Evolutionary conservation across 2,888 invertebrate species (phyloP).

Genomic region (Leucoma salicis): DNA sequence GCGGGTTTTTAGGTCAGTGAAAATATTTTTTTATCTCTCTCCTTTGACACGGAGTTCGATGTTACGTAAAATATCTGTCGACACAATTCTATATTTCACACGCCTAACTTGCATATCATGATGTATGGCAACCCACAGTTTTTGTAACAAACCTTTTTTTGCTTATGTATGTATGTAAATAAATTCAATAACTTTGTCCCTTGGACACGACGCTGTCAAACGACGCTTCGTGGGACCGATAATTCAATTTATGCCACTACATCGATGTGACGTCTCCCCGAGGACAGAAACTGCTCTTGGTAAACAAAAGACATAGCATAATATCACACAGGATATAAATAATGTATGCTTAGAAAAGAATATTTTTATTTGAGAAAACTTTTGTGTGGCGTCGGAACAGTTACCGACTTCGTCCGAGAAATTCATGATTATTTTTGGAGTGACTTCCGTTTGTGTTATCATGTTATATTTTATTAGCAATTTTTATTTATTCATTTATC

Average conservation of each 20-base stretch:
- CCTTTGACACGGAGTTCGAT: neutral
- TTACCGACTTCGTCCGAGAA: constrained; percentile 22
- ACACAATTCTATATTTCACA: constrained; percentile 7
- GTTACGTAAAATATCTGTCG: constrained; percentile 18
- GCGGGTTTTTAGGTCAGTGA: too few species aligned
- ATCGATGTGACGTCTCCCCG: constrained; percentile 33
- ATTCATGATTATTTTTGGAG: constrained; percentile 19
- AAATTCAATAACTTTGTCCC: constrained; percentile 58
- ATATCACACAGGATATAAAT: constrained; percentile 46
- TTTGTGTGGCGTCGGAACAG: constrained; percentile 24
- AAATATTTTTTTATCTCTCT: neutral
- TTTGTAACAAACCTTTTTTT: constrained; percentile 41
- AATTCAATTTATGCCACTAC: constrained; percentile 53
- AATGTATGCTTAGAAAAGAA: constrained; percentile 42
- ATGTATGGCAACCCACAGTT: constrained; percentile 28
- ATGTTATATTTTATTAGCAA: too few species aligned
- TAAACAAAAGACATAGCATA: constrained; percentile 49
- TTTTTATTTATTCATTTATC: too few species aligned
- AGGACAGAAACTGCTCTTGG: constrained; percentile 39
- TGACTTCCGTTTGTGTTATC: too few species aligned
- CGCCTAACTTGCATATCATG: constrained; percentile 24
- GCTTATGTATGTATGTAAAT: constrained; percentile 54
- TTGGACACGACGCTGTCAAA: constrained; percentile 51
- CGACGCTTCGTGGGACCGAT: constrained; percentile 45
- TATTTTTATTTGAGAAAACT: constrained; percentile 39